A percentile compares a stretch with the other conserved stretches of the same genome.
Evolutionary conservation across 2,797 vertebrate genomes (phyloP).

Genomic region (Helarctos malayanus): DNA sequence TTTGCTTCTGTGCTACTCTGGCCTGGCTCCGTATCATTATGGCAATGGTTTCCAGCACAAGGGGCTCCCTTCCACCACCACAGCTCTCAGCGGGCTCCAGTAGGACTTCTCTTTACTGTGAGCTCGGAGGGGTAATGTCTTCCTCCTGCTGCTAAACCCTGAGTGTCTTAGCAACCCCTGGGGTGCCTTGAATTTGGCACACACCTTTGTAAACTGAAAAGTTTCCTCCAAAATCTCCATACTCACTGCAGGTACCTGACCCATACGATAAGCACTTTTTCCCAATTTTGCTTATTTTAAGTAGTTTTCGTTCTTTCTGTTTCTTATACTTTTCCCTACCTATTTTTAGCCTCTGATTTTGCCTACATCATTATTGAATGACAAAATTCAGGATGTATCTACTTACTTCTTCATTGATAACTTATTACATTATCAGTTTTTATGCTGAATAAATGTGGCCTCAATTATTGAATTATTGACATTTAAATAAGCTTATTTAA

Average conservation of each 20-base stretch:
- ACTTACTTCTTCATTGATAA: neutral
- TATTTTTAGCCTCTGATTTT: neutral
- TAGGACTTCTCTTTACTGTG: neutral
- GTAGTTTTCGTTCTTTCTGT: neutral
- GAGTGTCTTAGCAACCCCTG: neutral
- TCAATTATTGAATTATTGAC: conserved; percentile 13
- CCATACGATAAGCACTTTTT: neutral
- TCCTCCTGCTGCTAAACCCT: neutral
- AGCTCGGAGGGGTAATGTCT: accelerated
- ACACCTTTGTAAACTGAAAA: neutral
- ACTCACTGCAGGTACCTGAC: neutral
- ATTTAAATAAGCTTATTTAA: conserved; percentile 41
- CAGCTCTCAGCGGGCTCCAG: neutral
- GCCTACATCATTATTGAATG: neutral
- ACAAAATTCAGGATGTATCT: neutral
- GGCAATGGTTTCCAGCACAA: neutral
- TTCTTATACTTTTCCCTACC: neutral
- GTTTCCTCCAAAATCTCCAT: neutral
- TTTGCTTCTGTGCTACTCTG: too few species aligned
- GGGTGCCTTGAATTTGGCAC: neutral
- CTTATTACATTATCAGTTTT: conserved; percentile 15
- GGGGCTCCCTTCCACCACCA: accelerated
- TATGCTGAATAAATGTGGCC: conserved; percentile 1
- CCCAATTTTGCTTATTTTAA: neutral
- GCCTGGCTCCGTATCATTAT: too few species aligned